Evolutionary conservation across 2,797 vertebrate genomes (phyloP).

Genomic region (Coregonus sp.): DNA sequence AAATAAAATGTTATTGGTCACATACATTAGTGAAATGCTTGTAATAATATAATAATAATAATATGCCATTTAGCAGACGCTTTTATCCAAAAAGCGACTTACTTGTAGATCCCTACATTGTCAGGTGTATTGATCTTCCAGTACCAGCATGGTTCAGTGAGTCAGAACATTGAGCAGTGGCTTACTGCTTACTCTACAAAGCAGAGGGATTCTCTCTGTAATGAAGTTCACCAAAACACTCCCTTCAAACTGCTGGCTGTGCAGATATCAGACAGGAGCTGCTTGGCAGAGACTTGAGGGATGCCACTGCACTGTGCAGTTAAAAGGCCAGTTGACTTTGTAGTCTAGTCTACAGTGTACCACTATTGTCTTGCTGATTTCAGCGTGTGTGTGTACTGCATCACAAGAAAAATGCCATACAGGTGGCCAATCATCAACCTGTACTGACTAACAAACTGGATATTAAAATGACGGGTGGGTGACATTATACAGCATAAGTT

Average conservation of each 20-base stretch:
- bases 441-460: not conserved
- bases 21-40: too few species aligned
- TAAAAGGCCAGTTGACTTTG: not conserved
- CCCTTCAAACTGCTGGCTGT: not conserved
- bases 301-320: not conserved
- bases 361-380: not conserved
- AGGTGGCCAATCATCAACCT: too few species aligned
- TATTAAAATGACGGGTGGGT: too few species aligned
- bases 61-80: too few species aligned
- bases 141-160: not conserved
- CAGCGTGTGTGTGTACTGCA: not conserved
- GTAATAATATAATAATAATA: too few species aligned
- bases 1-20: too few species aligned
- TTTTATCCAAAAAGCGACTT: too few species aligned
- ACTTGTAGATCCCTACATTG: not conserved
- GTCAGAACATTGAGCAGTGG: not conserved
- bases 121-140: not conserved
- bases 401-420: not conserved
- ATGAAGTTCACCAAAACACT: not conserved
- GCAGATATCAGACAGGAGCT: not conserved
- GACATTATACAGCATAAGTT: too few species aligned
- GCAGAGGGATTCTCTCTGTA: not conserved
- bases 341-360: not conserved
- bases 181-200: not conserved
- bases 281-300: slow-evolving; percentile 1